Evolutionary conservation across 2,113 vertebrate species (phyloP), one percentile per base, ranked within the genome.

Genomic region (Chloroceryle aenea): DNA sequence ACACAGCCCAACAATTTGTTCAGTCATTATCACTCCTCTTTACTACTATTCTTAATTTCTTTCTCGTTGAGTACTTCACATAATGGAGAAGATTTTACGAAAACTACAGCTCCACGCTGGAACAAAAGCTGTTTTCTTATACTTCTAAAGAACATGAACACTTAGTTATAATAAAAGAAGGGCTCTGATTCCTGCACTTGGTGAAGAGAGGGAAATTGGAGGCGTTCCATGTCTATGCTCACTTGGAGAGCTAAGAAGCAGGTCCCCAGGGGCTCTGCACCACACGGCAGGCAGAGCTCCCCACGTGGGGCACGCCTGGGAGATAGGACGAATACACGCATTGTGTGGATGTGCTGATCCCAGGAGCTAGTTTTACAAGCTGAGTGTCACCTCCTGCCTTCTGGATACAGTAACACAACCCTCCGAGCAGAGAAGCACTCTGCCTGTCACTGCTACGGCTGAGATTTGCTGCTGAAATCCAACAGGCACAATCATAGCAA

Each of bases 381-480:
- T 1, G 14, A 87, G 25, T 8, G 2, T 55, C 93, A 68, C 43
- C 74, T 72, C 47, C 87, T 68, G 75, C 80, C 87, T 86, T 22
- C 76, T 42, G 79, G 86, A 16, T 10, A 29, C 0, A 5, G 9
- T 25, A 88, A 36, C 22, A 29, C 15, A 76, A 27, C 32, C 30
- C 71, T 4, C 2, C 1, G 26, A 59, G 89, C 79, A 61, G 55
- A 26, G 67, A 16, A 47, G 40, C 45, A 13, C 69, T 90, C 40
- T 52, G 53, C 48, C 88, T 86, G 83, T 81, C 80, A 72, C 53
- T 77, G 63, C 75, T 42, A 5, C 0, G 10, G 81, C 53, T 12
- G 34, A 73, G 53, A 29, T 7, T 66, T 79, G 91, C 93, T 93
- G 34, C 1, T 88, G 90, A 95, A 66, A 92, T 53, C 58, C 83